These are phyloP conservation scores for Meteorus sp. DNA, from an alignment of 1,140 invertebrate species.

Conservation along the genomic window DNA sequence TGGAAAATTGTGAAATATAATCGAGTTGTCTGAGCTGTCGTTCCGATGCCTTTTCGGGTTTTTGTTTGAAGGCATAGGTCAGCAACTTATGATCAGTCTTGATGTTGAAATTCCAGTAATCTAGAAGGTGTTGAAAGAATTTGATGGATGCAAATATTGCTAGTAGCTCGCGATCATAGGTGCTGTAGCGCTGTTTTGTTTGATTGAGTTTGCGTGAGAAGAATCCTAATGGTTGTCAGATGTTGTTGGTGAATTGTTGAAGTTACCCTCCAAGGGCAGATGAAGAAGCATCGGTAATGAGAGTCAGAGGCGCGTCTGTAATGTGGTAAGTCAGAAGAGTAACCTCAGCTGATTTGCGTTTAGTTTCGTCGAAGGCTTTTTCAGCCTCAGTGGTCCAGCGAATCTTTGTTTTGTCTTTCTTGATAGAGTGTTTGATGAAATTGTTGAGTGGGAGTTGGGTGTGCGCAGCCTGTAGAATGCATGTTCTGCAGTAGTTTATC, in stretches of 20 bases:
- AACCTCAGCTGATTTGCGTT: slow-evolving; percentile 39
- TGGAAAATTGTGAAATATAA: slow-evolving; percentile 1
- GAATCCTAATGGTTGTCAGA: slow-evolving; percentile 31
- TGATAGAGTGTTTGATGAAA: slow-evolving; percentile 31
- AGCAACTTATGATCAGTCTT: neutral
- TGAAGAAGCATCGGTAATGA: slow-evolving; percentile 46
- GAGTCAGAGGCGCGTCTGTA: slow-evolving; percentile 24
- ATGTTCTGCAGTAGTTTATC: slow-evolving; percentile 48
- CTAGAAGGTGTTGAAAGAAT: neutral
- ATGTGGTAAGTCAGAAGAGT: slow-evolving; percentile 36
- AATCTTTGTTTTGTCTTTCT: slow-evolving; percentile 41
- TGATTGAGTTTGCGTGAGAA: slow-evolving; percentile 28
- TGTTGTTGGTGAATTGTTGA: slow-evolving; percentile 24
- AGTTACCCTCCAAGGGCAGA: slow-evolving; percentile 30
- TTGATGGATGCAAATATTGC: neutral
- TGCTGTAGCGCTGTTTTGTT: slow-evolving; percentile 23
- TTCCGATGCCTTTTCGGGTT: neutral
- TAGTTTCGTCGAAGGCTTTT: slow-evolving; percentile 48
- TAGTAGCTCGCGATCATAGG: slow-evolving; percentile 3
- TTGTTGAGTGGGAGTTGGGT: slow-evolving; percentile 32
- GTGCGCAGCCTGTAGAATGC: slow-evolving; percentile 36
- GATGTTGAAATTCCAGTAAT: neutral
- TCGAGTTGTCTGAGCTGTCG: slow-evolving; percentile 2
- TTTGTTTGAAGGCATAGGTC: neutral
- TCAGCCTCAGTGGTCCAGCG: slow-evolving; percentile 37